Evolutionary conservation across 1,140 invertebrate genomes (phyloP).

Genomic region (Drosophila simulans): DNA sequence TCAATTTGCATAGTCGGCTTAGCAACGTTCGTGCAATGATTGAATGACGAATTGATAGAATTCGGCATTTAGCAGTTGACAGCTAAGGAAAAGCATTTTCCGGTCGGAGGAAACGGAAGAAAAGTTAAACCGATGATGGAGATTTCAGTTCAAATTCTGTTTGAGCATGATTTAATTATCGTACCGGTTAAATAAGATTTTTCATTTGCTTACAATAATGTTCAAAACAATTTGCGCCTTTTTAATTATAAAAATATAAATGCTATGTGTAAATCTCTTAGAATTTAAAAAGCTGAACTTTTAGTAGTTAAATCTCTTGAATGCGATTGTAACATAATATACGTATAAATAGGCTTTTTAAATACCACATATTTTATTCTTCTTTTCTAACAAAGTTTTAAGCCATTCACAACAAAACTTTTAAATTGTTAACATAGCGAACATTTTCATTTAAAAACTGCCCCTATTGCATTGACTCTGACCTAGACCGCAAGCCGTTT

Average conservation of each 20-base stretch:
- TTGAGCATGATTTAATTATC: constrained; percentile 21
- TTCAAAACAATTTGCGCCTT: neutral
- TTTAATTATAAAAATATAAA: too few species aligned
- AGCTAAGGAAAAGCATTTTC: constrained; percentile 13
- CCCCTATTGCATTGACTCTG: constrained; percentile 29
- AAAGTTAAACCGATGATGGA: constrained; percentile 14
- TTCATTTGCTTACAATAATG: neutral
- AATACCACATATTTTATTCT: too few species aligned
- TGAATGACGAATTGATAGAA: constrained; percentile 49
- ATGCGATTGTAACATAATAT: too few species aligned
- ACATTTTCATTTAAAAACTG: neutral
- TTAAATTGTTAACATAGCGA: constrained; percentile 25
- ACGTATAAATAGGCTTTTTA: too few species aligned
- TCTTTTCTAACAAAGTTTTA: neutral
- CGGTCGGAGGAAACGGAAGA: neutral
- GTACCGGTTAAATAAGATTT: constrained; percentile 9
- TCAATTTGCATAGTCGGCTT: constrained; percentile 63
- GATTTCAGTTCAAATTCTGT: constrained; percentile 5
- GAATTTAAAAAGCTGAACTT: neutral
- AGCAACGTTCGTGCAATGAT: constrained; percentile 42
- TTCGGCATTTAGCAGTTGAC: constrained; percentile 30
- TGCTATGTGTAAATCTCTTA: too few species aligned
- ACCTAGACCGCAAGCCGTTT: constrained; percentile 36
- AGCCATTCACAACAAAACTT: neutral
- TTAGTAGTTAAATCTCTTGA: neutral